Conservation (phyloP, 1,140 invertebrate species). For the Chelonus insularis region DNA sequence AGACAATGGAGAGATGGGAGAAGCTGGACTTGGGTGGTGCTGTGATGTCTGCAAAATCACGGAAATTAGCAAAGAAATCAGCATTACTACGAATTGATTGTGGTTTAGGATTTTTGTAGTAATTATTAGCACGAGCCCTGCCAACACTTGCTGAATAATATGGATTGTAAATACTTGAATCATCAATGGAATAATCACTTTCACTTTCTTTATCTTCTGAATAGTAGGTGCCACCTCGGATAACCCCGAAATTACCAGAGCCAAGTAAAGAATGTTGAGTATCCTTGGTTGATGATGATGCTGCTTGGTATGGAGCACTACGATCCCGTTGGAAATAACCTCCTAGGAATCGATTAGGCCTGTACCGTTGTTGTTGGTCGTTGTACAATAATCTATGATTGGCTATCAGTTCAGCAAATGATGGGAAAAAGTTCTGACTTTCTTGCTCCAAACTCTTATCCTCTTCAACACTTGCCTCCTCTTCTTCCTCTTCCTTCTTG, state of each 20-base stretch:
- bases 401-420: constrained; percentile 59
- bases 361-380: constrained; percentile 51
- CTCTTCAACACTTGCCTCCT: constrained; percentile 24
- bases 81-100: constrained; percentile 47
- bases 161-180: constrained; percentile 60
- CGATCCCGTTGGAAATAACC: constrained; percentile 53
- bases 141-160: constrained; percentile 73
- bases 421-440: constrained; percentile 60
- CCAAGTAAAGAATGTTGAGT: constrained; percentile 66
- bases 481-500: constrained; percentile 12
- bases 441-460: constrained; percentile 53
- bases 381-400: constrained; percentile 50
- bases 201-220: constrained; percentile 61
- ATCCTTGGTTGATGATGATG: constrained; percentile 40
- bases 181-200: constrained; percentile 56
- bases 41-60: constrained; percentile 86
- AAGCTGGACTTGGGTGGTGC: constrained; percentile 78
- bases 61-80: constrained; percentile 77
- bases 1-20: constrained; percentile 80
- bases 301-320: constrained; percentile 36
- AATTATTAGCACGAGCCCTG: constrained; percentile 62
- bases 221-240: constrained; percentile 85
- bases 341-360: constrained; percentile 52
- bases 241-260: constrained; percentile 86
- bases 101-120: constrained; percentile 61